A percentile compares a stretch with the other conserved stretches of the same genome.
Evolutionary conservation across 1,140 invertebrate species (phyloP).

Genomic region (Cydia strobilella): DNA sequence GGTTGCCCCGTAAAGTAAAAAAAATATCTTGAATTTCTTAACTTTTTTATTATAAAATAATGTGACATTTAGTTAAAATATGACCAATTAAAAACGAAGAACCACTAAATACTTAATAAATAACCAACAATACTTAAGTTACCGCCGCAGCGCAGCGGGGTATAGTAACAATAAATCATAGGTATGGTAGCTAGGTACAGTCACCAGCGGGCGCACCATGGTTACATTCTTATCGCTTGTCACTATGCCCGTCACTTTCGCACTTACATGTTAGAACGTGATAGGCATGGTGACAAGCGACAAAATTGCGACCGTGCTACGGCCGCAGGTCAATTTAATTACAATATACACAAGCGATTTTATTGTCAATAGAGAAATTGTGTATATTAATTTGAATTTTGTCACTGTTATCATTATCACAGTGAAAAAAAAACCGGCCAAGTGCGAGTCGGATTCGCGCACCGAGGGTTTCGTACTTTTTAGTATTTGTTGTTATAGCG

Average conservation of each 20-base stretch:
- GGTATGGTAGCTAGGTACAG: slow-evolving; percentile 30
- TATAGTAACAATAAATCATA: slow-evolving; percentile 20
- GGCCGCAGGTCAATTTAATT: neutral
- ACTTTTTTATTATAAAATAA: slow-evolving; percentile 4
- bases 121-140: slow-evolving; percentile 26
- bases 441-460: too few species aligned
- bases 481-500: too few species aligned
- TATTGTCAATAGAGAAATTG: neutral
- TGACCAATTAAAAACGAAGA: slow-evolving; percentile 3
- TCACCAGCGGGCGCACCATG: too few species aligned
- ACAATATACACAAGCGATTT: neutral
- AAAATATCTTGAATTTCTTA: neutral
- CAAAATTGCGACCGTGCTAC: too few species aligned
- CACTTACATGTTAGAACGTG: too few species aligned
- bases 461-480: too few species aligned
- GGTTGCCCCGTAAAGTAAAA: neutral
- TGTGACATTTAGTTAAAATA: slow-evolving; percentile 23
- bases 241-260: too few species aligned
- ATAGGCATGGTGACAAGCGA: too few species aligned
- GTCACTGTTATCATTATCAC: neutral
- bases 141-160: neutral
- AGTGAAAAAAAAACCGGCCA: too few species aligned
- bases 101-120: slow-evolving; percentile 28
- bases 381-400: neutral
- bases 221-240: too few species aligned